Conservation (phyloP, 2,113 vertebrate species). For the Callocephalon fimbriatum region DNA sequence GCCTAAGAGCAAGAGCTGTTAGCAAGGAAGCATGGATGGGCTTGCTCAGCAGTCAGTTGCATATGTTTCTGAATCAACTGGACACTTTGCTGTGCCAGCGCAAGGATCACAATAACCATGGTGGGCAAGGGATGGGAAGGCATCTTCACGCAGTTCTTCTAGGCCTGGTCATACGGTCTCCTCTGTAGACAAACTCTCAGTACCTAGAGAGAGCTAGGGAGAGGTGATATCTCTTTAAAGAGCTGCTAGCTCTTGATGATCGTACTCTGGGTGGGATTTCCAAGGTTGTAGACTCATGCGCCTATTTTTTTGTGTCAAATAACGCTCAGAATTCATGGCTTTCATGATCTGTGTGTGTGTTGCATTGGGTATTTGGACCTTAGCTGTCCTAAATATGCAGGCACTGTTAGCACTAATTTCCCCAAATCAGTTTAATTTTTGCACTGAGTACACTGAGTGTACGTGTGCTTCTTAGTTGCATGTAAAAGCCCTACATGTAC, state of each 20-base stretch:
- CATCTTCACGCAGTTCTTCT: neutral
- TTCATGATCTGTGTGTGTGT: accelerated
- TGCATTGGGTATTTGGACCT: neutral
- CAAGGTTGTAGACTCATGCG: neutral
- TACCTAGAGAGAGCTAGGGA: neutral
- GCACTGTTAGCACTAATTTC: neutral
- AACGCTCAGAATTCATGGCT: neutral
- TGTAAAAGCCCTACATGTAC: neutral
- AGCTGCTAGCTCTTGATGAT: neutral
- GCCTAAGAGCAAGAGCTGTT: neutral
- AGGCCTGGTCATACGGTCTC: neutral
- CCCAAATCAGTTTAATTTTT: neutral
- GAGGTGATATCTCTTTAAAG: neutral
- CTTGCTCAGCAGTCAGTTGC: neutral
- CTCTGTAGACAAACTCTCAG: neutral
- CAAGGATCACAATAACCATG: accelerated
- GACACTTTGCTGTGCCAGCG: neutral
- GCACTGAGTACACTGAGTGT: neutral
- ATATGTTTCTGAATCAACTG: accelerated
- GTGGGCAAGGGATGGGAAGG: neutral
- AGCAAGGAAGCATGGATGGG: neutral
- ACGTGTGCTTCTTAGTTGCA: too few species aligned
- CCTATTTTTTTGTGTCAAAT: neutral
- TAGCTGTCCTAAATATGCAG: neutral
- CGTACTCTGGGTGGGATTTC: neutral